Conservation (phyloP, 2,888 invertebrate species). For the Lasioglossum lativentre region DNA sequence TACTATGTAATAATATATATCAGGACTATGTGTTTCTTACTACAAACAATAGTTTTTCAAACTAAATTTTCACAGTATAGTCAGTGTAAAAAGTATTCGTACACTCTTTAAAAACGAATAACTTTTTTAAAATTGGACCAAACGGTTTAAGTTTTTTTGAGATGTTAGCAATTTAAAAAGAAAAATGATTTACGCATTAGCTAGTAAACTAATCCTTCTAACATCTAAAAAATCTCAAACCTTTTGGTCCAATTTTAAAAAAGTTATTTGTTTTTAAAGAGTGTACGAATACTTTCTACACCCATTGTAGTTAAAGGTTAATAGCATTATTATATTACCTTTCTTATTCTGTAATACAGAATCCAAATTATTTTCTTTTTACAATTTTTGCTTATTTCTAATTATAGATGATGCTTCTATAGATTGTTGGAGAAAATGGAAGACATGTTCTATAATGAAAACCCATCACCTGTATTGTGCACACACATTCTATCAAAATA, state of each 20-base stretch:
- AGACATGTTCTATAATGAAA: conserved; percentile 5
- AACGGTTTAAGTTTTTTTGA: no score
- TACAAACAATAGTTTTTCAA: no score
- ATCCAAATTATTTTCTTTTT: neutral
- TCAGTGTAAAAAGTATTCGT: no score
- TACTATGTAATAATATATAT: neutral
- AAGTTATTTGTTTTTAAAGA: no score
- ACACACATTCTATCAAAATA: conserved; percentile 51
- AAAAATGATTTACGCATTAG: no score
- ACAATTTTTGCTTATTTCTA: neutral
- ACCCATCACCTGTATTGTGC: conserved; percentile 51
- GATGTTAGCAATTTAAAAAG: no score
- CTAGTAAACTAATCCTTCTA: no score
- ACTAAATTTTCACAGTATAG: neutral
- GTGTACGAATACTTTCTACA: no score
- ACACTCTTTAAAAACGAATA: no score
- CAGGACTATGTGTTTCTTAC: neutral
- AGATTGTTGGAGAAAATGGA: neutral
- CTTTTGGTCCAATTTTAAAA: no score
- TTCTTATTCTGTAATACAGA: neutral
- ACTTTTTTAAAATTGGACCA: no score
- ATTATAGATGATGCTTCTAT: neutral
- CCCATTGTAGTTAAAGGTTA: neutral
- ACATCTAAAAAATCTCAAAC: no score
- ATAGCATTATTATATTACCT: neutral